phyloP scores from a whole-genome alignment of 1,140 invertebrate species.

The Pachypeltis micranthus region DNA sequence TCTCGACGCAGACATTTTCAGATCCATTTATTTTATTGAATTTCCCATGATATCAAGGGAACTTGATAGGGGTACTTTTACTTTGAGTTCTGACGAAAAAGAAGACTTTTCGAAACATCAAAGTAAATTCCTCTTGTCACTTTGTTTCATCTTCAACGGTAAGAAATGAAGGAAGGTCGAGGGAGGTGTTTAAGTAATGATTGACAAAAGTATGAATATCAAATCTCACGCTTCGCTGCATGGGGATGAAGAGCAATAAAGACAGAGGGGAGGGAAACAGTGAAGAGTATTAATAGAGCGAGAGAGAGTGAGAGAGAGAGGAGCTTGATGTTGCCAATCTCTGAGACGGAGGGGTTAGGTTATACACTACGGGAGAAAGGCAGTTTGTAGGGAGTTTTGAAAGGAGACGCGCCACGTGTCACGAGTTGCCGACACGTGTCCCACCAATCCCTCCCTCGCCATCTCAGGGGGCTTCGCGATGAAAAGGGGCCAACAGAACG shows the following conservation, averaged over 20 bases:
- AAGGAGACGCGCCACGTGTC: background rate
- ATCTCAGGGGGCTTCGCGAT: no score
- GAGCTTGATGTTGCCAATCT: no score
- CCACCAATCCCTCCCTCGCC: background rate
- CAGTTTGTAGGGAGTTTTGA: constrained; percentile 8
- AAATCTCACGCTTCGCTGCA: constrained; percentile 2
- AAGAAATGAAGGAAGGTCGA: background rate
- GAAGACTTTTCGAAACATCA: background rate
- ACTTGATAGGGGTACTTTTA: no score
- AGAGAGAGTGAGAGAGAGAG: no score
- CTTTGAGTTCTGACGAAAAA: no score
- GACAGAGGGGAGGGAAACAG: background rate
- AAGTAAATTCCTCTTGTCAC: background rate
- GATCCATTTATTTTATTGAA: no score
- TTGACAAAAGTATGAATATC: constrained; percentile 10
- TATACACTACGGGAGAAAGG: no score
- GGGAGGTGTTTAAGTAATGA: background rate
- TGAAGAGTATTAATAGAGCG: background rate
- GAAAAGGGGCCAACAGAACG: no score
- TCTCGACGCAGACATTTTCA: no score
- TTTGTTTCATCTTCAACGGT: background rate
- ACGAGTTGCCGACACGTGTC: constrained; percentile 4
- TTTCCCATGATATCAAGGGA: no score
- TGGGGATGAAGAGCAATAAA: background rate
- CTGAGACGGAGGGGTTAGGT: no score